These are phyloP conservation scores for Synergus japonicus DNA, from an alignment of 2,888 invertebrate genomes.

Conservation along the genomic window DNA sequence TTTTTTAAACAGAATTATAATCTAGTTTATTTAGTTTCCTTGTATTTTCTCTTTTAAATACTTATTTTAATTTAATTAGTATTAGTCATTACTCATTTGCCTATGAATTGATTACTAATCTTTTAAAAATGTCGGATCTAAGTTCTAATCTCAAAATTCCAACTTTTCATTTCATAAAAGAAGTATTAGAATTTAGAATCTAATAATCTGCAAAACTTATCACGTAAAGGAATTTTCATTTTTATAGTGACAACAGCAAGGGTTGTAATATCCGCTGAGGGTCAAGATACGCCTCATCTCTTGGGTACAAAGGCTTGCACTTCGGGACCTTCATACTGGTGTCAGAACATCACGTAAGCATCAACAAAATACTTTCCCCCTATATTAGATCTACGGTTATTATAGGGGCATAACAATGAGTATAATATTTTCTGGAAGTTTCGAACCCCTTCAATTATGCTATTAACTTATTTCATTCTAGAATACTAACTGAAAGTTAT, in stretches of 20 bases:
- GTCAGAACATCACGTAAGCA: conserved; percentile 81
- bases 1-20: not conserved
- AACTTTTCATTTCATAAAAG: no score
- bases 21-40: not conserved
- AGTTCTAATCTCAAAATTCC: no score
- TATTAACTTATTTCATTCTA: not conserved
- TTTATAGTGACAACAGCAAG: conserved; percentile 66
- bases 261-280: conserved; percentile 60
- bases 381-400: not conserved
- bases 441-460: not conserved
- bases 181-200: not conserved
- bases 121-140: no score
- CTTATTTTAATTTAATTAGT: not conserved
- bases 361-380: not conserved
- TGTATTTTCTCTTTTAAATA: not conserved
- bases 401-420: not conserved
- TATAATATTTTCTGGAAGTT: not conserved
- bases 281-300: conserved; percentile 54
- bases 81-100: not conserved
- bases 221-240: conserved; percentile 20
- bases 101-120: no score
- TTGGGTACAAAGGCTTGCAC: conserved; percentile 84
- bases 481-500: not conserved
- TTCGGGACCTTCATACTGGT: conserved; percentile 91
- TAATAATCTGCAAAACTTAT: conserved; percentile 6